Base-by-base conservation (phyloP, 1,140 invertebrate genomes). In the Drosophila kepulauana region DNA sequence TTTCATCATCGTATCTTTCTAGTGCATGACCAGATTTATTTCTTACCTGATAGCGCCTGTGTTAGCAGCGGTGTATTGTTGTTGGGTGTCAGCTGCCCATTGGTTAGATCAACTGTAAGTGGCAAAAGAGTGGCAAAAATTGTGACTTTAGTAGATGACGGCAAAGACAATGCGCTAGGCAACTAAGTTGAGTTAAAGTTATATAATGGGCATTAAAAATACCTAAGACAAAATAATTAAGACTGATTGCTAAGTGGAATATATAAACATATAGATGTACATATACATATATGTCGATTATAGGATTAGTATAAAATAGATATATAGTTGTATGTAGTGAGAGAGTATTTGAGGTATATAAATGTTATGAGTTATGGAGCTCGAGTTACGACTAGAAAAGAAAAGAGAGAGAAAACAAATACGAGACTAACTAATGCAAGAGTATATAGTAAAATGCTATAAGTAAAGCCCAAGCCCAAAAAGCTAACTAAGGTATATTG, bases 61-160 rank as follows among this genome's bases (percentile, higher is more conserved):
- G 97, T 98, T 94, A 98, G 96, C 93, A 98, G 95, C 92, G 97
- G 97, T 93, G 97, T 97, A 94, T 97, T 97, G 96, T 97, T 98
- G 95, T 97, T 98, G 92, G 97, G 97, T 93, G 97, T 98, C 93
- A 97, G 95, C 94, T 98, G 97, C 93, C 97, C 97, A 94, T 98
- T 98, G 94, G 96, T 97, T 94, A 98, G 95, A 94, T 98, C 97
- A 95, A 98, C 97, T 98, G 96, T 75, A 88, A 88, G 70, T 89
- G 80, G 66, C 74, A 88, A 84, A 89, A 87, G 80, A 88, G 20
- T 78, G 63, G 20, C 61, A 49, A 76, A 51, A 71, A 35, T 65
- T 28, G 35, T 43, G 54, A 78, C 48, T 74, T 84, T 82, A 87
- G 65, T 78, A 71, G 35, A 52, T 58, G 16, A 30, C 5, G 20